These are phyloP conservation scores for Glaucopsyche alexis DNA, from an alignment of 2,888 invertebrate species.

Conservation along the genomic window DNA sequence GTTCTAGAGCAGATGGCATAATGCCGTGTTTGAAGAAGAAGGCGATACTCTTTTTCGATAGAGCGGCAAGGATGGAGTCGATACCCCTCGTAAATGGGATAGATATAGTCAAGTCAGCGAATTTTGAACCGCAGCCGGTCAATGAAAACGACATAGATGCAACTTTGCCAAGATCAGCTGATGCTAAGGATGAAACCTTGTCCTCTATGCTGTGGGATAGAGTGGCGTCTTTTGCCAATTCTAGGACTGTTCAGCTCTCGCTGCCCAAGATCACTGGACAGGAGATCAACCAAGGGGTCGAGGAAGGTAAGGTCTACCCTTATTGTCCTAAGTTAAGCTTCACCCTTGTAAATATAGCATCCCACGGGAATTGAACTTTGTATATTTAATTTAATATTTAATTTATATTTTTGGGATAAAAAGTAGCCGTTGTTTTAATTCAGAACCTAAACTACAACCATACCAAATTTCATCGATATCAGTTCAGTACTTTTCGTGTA, in stretches of 20 bases:
- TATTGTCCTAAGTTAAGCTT: background rate
- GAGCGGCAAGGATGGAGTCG: slow-evolving; percentile 85
- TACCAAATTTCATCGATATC: too few species aligned
- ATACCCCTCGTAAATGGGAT: slow-evolving; percentile 82
- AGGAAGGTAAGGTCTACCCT: slow-evolving; percentile 83
- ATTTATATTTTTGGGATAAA: too few species aligned
- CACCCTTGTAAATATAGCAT: too few species aligned
- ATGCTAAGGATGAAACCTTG: slow-evolving; percentile 84
- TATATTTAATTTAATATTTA: too few species aligned
- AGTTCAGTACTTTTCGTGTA: too few species aligned
- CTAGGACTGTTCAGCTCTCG: slow-evolving; percentile 87
- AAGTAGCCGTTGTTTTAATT: too few species aligned
- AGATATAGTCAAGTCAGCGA: slow-evolving; percentile 80
- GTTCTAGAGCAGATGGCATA: slow-evolving; percentile 84
- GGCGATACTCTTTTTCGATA: slow-evolving; percentile 88
- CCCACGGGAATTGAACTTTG: too few species aligned
- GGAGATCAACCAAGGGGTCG: slow-evolving; percentile 85
- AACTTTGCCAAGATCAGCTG: slow-evolving; percentile 82
- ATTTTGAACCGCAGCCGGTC: slow-evolving; percentile 66
- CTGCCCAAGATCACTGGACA: slow-evolving; percentile 85
- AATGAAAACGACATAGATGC: slow-evolving; percentile 86
- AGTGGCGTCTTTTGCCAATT: slow-evolving; percentile 85
- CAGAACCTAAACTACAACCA: too few species aligned
- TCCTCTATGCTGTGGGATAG: slow-evolving; percentile 86
- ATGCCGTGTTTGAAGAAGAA: slow-evolving; percentile 90